Conservation (phyloP, 2,797 vertebrate genomes). For the Malacoraja senta region DNA sequence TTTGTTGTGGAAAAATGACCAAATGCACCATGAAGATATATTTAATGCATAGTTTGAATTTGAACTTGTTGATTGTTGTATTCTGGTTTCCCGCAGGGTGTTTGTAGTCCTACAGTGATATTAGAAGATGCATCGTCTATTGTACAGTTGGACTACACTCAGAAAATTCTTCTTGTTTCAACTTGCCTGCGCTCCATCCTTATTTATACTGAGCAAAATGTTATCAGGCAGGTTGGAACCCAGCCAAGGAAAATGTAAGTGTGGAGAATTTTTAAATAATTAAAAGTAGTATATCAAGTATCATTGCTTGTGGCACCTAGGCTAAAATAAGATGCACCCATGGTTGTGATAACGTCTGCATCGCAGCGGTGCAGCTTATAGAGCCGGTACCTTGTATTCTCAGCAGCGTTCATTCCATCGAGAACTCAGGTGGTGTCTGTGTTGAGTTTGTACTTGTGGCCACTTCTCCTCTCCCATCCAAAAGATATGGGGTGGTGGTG, state of each 20-base stretch:
- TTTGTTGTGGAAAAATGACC: not conserved
- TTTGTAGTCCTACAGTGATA: constrained; percentile 74
- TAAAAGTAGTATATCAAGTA: not conserved
- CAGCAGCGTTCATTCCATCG: too few species aligned
- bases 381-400: too few species aligned
- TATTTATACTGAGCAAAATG: constrained; percentile 76
- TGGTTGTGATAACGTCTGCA: not conserved
- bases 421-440: too few species aligned
- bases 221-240: constrained; percentile 74
- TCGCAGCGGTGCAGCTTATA: too few species aligned
- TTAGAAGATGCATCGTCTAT: constrained; percentile 78
- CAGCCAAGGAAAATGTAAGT: constrained; percentile 81
- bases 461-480: too few species aligned
- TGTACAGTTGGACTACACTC: constrained; percentile 88
- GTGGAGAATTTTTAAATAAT: not conserved
- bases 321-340: not conserved
- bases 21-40: not conserved
- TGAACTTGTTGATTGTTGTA: not conserved
- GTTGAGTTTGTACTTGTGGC: too few species aligned
- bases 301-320: not conserved
- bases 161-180: constrained; percentile 83
- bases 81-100: constrained; percentile 59
- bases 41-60: not conserved
- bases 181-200: constrained; percentile 77
- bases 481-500: too few species aligned